Conservation (phyloP, 2,888 invertebrate species). For the Tiliacea aurago region DNA sequence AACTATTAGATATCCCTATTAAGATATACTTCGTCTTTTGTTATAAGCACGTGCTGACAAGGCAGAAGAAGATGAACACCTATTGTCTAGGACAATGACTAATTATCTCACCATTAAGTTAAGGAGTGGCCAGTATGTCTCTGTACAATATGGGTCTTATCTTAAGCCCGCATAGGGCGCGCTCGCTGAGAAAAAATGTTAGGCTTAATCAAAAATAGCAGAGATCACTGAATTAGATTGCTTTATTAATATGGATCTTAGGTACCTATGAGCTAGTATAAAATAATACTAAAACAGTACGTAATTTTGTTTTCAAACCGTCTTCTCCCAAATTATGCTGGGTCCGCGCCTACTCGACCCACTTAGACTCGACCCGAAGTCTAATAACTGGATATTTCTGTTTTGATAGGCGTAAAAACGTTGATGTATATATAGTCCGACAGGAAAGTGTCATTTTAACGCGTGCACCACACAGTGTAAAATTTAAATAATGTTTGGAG, state of each 20-base stretch:
- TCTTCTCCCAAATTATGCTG: not conserved
- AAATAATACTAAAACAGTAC: not conserved
- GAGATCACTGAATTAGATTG: not conserved
- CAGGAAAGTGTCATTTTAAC: too few species aligned
- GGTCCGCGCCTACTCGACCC: too few species aligned
- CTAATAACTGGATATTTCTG: too few species aligned
- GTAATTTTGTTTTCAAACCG: not conserved
- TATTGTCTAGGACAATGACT: constrained; percentile 39
- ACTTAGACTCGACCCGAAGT: too few species aligned
- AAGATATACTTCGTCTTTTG: constrained; percentile 25
- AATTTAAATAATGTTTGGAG: too few species aligned
- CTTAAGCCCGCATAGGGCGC: not conserved
- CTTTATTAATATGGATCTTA: constrained; percentile 2
- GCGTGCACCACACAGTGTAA: too few species aligned
- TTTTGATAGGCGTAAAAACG: too few species aligned
- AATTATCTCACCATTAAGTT: constrained; percentile 33
- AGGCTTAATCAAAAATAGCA: not conserved
- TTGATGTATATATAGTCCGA: too few species aligned
- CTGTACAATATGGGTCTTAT: not conserved
- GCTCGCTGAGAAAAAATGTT: not conserved
- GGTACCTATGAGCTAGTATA: not conserved
- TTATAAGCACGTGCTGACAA: constrained; percentile 5
- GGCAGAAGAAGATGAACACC: constrained; percentile 8
- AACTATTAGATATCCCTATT: constrained; percentile 10
- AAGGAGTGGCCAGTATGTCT: not conserved